These are phyloP conservation scores for Drosophila helvetica DNA, from an alignment of 2,888 invertebrate genomes.

Conservation along the genomic window DNA sequence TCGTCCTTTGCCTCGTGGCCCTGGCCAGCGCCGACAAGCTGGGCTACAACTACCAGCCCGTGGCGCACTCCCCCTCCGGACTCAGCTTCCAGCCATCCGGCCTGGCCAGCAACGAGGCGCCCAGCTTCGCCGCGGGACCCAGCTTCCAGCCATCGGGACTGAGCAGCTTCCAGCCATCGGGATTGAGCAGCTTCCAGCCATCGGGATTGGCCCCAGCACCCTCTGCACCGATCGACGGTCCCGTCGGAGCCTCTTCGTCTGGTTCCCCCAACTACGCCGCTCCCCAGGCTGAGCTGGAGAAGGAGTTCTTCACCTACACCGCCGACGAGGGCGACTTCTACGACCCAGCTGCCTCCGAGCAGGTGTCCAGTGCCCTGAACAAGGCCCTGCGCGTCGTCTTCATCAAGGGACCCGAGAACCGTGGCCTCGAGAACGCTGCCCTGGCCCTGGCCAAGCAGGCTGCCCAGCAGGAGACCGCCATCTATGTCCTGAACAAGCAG, in stretches of 20 bases:
- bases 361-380: constrained; percentile 57
- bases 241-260: constrained; percentile 33
- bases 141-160: constrained; percentile 31
- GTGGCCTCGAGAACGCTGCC: constrained; percentile 67
- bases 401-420: constrained; percentile 74
- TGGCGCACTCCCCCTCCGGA: constrained; percentile 58
- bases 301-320: constrained; percentile 78
- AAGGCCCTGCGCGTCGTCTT: constrained; percentile 80
- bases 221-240: constrained; percentile 1
- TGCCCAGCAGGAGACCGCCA: constrained; percentile 70
- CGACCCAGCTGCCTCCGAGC: constrained; percentile 59
- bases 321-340: constrained; percentile 78
- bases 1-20: constrained; percentile 62
- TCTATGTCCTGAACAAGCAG: constrained; percentile 79
- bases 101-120: constrained; percentile 19
- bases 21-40: constrained; percentile 58
- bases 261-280: constrained; percentile 46
- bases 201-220: constrained; percentile 23
- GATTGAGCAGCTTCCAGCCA: constrained; percentile 50
- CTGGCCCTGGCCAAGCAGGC: constrained; percentile 66
- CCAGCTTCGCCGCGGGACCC: constrained; percentile 4
- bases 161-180: constrained; percentile 35
- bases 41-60: constrained; percentile 68
- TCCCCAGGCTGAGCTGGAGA: constrained; percentile 64
- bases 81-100: constrained; percentile 61